Evolutionary conservation across 2,113 vertebrate genomes (phyloP), one percentile per base, ranked within the genome.

Genomic region (Pyxicephalus adspersus): DNA sequence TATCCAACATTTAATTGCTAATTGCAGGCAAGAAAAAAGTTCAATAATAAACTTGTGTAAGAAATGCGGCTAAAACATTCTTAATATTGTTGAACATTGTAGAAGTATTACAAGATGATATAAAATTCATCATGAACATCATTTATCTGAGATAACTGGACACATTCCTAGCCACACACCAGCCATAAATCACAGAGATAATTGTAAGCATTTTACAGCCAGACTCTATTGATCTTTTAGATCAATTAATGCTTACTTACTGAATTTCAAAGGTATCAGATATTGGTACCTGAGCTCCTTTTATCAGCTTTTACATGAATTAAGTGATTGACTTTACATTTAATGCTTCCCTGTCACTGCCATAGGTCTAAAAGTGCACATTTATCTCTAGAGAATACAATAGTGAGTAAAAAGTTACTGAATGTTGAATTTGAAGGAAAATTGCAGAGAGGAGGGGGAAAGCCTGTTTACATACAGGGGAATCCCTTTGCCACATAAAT

Each of bases 1-100:
- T 25, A 76, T 60, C 22, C 58, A 64, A 19, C 50, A 20, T 76
- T 76, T 51, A 61, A 63, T 61, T 60, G 54, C 54, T 58, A 74
- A 74, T 60, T 60, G 54, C 31, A 38, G 71, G 25, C 19, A 57
- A 72, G 55, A 16, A 19, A 51, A 26, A 70, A 52, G 51, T 72
- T 58, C 28, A 31, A 31, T 57, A 19, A 34, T 74, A 74, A 60
- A 29, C 51, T 31, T 28, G 58, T 58, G 28, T 22, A 60, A 74
- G 19, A 74, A 60, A 29, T 34, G n/a, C 22, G 29, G 71, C 31
- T 74, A 60, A 74, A 74, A 74, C 13, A 34, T 20, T 34, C 20
- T 74, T 57, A 73, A 73, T 55, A 52, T 26, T 73, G 20, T 22
- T 55, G 70, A 19, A 73, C 28, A 22, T 13, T 16, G 26, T 19